phyloP scores from a whole-genome alignment of 2,113 vertebrate species.

The Pterocles orientalis region DNA sequence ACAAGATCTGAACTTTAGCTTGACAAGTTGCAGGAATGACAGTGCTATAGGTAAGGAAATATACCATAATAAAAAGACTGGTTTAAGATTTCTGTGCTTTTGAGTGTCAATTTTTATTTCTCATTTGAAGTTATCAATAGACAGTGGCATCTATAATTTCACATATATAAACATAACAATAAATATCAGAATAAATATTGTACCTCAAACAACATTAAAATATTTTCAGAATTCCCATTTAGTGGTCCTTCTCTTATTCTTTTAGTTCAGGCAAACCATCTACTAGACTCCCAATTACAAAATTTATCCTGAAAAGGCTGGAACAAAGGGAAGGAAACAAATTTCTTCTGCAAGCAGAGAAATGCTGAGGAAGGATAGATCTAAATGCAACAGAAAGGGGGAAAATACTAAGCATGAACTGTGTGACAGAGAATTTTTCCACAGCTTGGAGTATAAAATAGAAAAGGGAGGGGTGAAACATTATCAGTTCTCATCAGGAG shows the following conservation, averaged over 20 bases:
- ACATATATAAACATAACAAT: neutral
- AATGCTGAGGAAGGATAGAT: neutral
- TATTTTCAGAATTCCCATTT: neutral
- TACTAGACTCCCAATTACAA: neutral
- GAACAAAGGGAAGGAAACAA: neutral
- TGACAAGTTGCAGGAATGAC: neutral
- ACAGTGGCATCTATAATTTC: neutral
- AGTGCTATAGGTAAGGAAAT: neutral
- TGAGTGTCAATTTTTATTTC: neutral
- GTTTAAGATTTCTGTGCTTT: neutral
- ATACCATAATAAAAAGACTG: neutral
- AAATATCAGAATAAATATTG: neutral
- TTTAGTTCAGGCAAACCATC: neutral
- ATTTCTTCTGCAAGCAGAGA: neutral
- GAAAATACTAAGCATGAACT: neutral
- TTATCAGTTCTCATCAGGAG: neutral
- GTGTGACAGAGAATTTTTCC: neutral
- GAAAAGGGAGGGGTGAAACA: neutral
- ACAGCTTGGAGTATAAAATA: neutral
- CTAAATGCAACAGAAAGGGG: neutral
- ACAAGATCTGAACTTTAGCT: neutral
- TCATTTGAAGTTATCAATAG: neutral
- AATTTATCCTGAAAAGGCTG: neutral
- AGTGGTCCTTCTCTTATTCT: neutral
- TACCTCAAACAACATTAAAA: neutral